Evolutionary conservation across 2,113 vertebrate genomes (phyloP).

Genomic region (Abramis brama): DNA sequence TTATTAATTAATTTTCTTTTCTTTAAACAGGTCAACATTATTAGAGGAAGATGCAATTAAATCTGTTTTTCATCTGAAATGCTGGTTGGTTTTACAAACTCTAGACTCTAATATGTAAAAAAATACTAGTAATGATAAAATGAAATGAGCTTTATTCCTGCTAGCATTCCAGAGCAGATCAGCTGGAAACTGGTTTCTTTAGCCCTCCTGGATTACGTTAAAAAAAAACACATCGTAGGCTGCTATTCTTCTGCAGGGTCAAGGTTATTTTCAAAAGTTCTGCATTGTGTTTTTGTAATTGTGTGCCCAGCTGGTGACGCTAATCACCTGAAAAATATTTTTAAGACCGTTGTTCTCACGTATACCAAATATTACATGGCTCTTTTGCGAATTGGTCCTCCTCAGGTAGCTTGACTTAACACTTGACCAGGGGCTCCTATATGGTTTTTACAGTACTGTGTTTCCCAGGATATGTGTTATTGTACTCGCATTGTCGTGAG

Average conservation of each 20-base stretch:
- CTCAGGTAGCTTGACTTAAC: conserved; percentile 10
- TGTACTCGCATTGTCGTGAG: conserved; percentile 7
- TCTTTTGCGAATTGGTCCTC: not conserved
- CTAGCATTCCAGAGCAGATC: conserved; percentile 38
- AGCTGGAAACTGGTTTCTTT: conserved; percentile 31
- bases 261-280: conserved; percentile 14
- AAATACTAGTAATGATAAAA: not conserved
- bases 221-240: not conserved
- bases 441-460: conserved; percentile 29
- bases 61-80: not conserved
- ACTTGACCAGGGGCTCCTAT: not conserved
- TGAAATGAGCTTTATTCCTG: conserved; percentile 11
- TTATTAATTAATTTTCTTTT: not conserved
- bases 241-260: not conserved
- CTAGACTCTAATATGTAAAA: not conserved
- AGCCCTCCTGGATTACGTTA: not conserved
- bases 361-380: not conserved
- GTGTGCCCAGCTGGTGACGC: not conserved
- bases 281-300: not conserved
- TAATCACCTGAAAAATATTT: conserved; percentile 20
- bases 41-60: not conserved
- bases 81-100: conserved; percentile 11
- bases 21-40: not conserved
- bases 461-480: conserved; percentile 58
- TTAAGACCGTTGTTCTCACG: conserved; percentile 13